These are phyloP conservation scores for Hemicrepidius hirtus DNA, from an alignment of 2,888 invertebrate species.

Conservation along the genomic window DNA sequence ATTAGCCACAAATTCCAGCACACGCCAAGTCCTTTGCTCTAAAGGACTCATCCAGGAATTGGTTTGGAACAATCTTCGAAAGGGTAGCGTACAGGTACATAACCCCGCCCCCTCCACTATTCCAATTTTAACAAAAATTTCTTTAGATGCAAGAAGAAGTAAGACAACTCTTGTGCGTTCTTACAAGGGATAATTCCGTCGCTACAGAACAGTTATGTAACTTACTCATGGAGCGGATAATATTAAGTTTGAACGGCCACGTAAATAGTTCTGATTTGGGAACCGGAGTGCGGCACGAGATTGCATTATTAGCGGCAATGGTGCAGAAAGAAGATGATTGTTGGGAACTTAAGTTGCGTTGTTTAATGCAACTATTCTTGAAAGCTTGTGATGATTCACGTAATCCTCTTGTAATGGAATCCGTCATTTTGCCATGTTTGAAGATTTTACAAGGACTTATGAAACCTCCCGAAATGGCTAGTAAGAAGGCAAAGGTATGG, in stretches of 20 bases:
- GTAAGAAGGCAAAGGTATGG: slow-evolving; percentile 76
- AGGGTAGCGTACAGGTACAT: slow-evolving; percentile 84
- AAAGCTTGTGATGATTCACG: slow-evolving; percentile 84
- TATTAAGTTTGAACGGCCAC: slow-evolving; percentile 83
- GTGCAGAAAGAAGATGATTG: slow-evolving; percentile 95
- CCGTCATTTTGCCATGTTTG: slow-evolving; percentile 93
- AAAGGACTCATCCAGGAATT: slow-evolving; percentile 93
- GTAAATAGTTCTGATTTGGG: slow-evolving; percentile 84
- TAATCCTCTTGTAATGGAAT: slow-evolving; percentile 91
- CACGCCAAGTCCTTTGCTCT: slow-evolving; percentile 84
- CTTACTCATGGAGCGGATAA: slow-evolving; percentile 88
- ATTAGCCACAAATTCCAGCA: slow-evolving; percentile 86
- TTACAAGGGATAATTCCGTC: slow-evolving; percentile 89
- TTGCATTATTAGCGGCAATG: slow-evolving; percentile 89
- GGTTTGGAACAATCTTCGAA: slow-evolving; percentile 91
- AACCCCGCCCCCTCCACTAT: too few relatives aligned
- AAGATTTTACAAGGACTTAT: slow-evolving; percentile 92
- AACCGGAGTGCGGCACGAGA: slow-evolving; percentile 90
- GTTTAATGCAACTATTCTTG: slow-evolving; percentile 91
- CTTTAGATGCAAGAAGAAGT: slow-evolving; percentile 89
- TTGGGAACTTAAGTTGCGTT: slow-evolving; percentile 94
- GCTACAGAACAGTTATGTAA: slow-evolving; percentile 90
- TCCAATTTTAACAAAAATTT: slow-evolving; percentile 29
- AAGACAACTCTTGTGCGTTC: slow-evolving; percentile 88
- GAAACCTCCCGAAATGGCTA: slow-evolving; percentile 77